phyloP scores from a whole-genome alignment of 35 echinoderm and acorn worm genomes.

The Hemicentrotus pulcherrimus region DNA sequence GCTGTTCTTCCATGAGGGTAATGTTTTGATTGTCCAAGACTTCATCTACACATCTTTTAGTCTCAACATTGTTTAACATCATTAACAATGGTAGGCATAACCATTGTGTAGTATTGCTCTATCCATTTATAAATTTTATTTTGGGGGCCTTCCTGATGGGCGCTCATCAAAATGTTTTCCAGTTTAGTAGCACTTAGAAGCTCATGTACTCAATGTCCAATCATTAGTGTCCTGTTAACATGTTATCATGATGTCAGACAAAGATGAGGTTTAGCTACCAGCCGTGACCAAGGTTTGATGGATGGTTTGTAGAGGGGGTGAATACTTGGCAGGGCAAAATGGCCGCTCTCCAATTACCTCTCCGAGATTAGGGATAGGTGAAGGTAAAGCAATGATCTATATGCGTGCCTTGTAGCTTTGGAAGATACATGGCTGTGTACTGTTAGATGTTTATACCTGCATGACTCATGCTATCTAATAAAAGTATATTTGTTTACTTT shows the following conservation, averaged over 20 bases:
- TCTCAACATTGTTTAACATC: too few relatives aligned
- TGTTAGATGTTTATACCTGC: neutral
- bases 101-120: too few relatives aligned
- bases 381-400: neutral
- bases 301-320: neutral
- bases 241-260: neutral
- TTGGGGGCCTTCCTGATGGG: too few relatives aligned
- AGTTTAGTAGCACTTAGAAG: too few relatives aligned
- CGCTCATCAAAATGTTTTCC: too few relatives aligned
- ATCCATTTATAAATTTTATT: too few relatives aligned
- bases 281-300: neutral
- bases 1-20: too few relatives aligned
- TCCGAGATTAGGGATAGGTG: neutral
- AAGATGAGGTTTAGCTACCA: neutral
- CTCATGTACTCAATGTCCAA: too few relatives aligned
- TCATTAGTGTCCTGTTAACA: neutral
- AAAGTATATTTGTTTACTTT: constrained; percentile 20
- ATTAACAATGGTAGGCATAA: too few relatives aligned
- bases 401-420: neutral
- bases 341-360: neutral
- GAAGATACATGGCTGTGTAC: neutral
- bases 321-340: constrained; percentile 10
- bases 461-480: neutral
- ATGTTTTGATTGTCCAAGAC: too few relatives aligned
- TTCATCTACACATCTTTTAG: too few relatives aligned